Percentiles rank a stretch among this genome's conserved stretches.
Evolutionary conservation across 2,797 vertebrate species (phyloP).

Genomic region (Microchirus variegatus): DNA sequence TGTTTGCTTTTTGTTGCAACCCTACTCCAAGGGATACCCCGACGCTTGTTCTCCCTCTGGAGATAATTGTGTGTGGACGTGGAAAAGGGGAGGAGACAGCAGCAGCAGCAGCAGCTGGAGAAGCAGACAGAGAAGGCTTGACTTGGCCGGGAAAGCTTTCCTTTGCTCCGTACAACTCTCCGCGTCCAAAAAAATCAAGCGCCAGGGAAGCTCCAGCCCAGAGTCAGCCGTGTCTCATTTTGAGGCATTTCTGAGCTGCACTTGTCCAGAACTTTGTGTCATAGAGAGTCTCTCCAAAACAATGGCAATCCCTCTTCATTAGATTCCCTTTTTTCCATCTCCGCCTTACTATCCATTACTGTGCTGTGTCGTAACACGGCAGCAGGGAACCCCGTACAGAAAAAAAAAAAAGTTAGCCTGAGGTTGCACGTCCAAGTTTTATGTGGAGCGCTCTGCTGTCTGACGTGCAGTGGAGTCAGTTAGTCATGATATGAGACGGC

Average conservation of each 20-base stretch:
- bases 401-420: slow-evolving; percentile 7
- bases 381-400: slow-evolving; percentile 65
- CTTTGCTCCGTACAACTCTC: slow-evolving; percentile 72
- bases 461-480: slow-evolving; percentile 53
- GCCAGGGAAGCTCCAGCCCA: slow-evolving; percentile 74
- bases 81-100: slow-evolving; percentile 16
- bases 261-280: slow-evolving; percentile 90
- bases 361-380: slow-evolving; percentile 56
- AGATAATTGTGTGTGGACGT: slow-evolving; percentile 40
- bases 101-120: slow-evolving; percentile 10
- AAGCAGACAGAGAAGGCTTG: slow-evolving; percentile 41
- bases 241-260: slow-evolving; percentile 89
- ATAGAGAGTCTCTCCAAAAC: slow-evolving; percentile 90
- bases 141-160: slow-evolving; percentile 48
- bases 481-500: slow-evolving; percentile 59
- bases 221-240: slow-evolving; percentile 86
- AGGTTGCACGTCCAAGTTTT: slow-evolving; percentile 11
- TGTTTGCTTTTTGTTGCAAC: slow-evolving; percentile 78
- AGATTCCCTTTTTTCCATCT: slow-evolving; percentile 55
- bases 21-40: slow-evolving; percentile 75
- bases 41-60: slow-evolving; percentile 56
- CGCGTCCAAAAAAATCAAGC: slow-evolving; percentile 39
- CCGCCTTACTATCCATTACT: slow-evolving; percentile 56
- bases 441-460: slow-evolving; percentile 18
- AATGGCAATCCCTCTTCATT: slow-evolving; percentile 74